phyloP scores from a whole-genome alignment of 2,888 invertebrate genomes.

The Volucella zonaria region DNA sequence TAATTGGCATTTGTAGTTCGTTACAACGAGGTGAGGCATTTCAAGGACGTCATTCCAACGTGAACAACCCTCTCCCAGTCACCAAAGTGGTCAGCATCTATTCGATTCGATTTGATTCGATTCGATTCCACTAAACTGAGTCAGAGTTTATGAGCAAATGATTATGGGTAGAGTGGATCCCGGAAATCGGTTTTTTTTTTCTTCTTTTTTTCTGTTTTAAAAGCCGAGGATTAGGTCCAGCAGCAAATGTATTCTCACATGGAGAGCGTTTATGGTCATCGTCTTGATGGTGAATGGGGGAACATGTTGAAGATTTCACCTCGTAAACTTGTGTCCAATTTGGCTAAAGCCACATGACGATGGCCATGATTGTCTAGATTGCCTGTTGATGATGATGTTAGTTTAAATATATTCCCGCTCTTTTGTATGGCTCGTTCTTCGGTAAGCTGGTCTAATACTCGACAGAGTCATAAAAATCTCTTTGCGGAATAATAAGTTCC shows the following conservation, averaged over 20 bases:
- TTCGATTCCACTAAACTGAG: too few relatives aligned
- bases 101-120: too few relatives aligned
- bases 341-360: slow-evolving; percentile 38
- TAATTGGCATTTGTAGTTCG: slow-evolving; percentile 72
- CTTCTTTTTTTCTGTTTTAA: slow-evolving; percentile 18
- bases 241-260: background rate
- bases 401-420: slow-evolving; percentile 44
- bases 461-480: slow-evolving; percentile 48
- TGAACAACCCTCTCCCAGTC: background rate
- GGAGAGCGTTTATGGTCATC: slow-evolving; percentile 31
- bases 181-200: slow-evolving; percentile 57
- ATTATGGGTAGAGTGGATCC: slow-evolving; percentile 52
- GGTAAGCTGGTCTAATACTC: slow-evolving; percentile 9
- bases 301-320: slow-evolving; percentile 63
- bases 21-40: slow-evolving; percentile 61
- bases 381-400: slow-evolving; percentile 67
- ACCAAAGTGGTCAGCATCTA: too few relatives aligned
- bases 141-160: slow-evolving; percentile 43
- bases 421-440: background rate
- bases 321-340: slow-evolving; percentile 65
- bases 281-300: slow-evolving; percentile 39
- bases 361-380: background rate
- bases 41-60: slow-evolving; percentile 42
- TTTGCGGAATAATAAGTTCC: slow-evolving; percentile 67
- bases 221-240: slow-evolving; percentile 50